These are phyloP conservation scores for Vanessa atalanta DNA, from an alignment of 1,140 invertebrate species.

Conservation along the genomic window DNA sequence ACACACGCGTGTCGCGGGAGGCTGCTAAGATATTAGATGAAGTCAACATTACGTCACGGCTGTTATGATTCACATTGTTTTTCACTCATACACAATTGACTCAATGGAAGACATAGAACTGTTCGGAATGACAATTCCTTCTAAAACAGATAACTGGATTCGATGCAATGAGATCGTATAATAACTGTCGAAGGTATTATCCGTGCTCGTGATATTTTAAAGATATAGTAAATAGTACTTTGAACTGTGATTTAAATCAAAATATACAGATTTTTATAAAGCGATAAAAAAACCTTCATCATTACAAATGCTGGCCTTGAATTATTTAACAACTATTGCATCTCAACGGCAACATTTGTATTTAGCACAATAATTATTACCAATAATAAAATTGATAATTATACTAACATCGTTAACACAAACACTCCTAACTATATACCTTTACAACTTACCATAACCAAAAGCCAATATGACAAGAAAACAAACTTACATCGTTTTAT, in stretches of 20 bases:
- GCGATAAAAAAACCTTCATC: background rate
- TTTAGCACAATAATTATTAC: background rate
- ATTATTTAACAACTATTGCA: too few relatives aligned
- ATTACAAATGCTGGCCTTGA: background rate
- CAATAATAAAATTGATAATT: background rate
- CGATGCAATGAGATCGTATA: background rate
- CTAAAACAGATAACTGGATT: background rate
- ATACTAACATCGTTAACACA: background rate
- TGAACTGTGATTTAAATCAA: background rate
- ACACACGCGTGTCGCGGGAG: conserved; percentile 9
- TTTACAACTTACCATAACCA: too few relatives aligned
- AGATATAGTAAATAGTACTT: too few relatives aligned
- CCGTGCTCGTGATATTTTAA: too few relatives aligned
- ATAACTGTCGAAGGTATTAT: background rate
- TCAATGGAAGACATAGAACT: background rate
- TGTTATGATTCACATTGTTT: conserved; percentile 12
- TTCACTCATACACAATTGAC: background rate
- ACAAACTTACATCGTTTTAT: background rate
- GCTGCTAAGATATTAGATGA: conserved; percentile 14
- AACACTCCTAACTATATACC: background rate
- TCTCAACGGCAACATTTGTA: background rate
- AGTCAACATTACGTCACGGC: conserved; percentile 26
- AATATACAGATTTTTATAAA: background rate
- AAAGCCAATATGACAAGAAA: too few relatives aligned
- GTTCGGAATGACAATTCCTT: background rate